A percentile compares a stretch with the other conserved stretches of the same genome.
Conservation (phyloP, 2,888 invertebrate species). For the Apodemia mormo region DNA sequence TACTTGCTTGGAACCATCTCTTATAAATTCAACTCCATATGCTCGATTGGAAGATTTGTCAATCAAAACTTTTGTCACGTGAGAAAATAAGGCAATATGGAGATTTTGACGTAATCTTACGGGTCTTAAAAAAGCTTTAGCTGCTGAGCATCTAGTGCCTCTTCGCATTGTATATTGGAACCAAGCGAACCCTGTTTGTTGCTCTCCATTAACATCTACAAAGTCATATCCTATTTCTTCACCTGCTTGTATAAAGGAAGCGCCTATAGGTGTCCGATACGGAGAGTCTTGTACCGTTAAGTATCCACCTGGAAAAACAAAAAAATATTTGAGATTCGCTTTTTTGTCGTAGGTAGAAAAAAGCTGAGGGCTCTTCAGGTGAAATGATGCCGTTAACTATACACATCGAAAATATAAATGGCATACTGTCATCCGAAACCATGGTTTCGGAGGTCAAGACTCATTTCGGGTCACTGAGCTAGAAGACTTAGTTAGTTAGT, state of each 20-base stretch:
- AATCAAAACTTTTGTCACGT: slow-evolving; percentile 89
- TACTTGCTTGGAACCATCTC: slow-evolving; percentile 83
- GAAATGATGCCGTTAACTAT: too few relatives aligned
- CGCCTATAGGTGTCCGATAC: slow-evolving; percentile 91
- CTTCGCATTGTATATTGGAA: slow-evolving; percentile 95
- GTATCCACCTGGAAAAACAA: slow-evolving; percentile 84
- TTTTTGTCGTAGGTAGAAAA: neutral
- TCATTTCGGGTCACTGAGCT: too few relatives aligned
- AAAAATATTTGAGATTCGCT: slow-evolving; percentile 9
- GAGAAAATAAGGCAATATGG: slow-evolving; percentile 90
- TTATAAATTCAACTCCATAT: slow-evolving; percentile 89
- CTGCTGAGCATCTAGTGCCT: slow-evolving; percentile 90
- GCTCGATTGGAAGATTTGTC: slow-evolving; percentile 87
- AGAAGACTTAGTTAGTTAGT: too few relatives aligned
- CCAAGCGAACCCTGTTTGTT: slow-evolving; percentile 93
- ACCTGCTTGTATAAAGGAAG: slow-evolving; percentile 93
- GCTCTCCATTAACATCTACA: slow-evolving; percentile 91
- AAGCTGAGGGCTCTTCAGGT: too few relatives aligned
- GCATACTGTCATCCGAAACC: too few relatives aligned
- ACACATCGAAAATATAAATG: too few relatives aligned
- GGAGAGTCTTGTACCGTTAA: slow-evolving; percentile 89
- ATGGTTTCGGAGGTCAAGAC: too few relatives aligned
- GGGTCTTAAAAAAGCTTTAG: slow-evolving; percentile 92
- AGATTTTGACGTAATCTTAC: slow-evolving; percentile 89
- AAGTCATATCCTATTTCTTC: slow-evolving; percentile 95